Base-by-base conservation (phyloP, 35 echinoderm and acorn worm genomes). In the Stichopus chloronotus region DNA sequence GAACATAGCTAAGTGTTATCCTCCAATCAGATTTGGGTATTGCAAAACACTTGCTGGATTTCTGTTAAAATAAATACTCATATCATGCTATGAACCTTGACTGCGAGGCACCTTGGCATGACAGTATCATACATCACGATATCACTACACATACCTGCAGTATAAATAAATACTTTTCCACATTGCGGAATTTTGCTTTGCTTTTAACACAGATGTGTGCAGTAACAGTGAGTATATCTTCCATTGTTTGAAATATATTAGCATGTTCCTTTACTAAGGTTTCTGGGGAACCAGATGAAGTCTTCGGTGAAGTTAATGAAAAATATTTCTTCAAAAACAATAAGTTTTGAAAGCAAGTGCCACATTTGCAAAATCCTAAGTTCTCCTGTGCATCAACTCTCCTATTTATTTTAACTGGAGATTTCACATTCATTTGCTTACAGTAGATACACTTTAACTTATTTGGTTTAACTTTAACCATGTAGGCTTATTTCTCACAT, bases 301-400 rank as follows among this genome's bases (percentile, higher is more conserved):
- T 82, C 53, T 16, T 55, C 4, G 30, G 1, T 55, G 79, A 82
- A 82, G 25, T 55, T 7, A 82, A 82, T 0, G 78, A 24, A 80
- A 5, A 81, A 81, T 81, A 81, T 81, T 81, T 81, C 79, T 55
- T 81, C 79, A 43, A 52, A 81, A 81, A 43, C 24, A 81, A 17
- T 81, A 53, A 53, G 25, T 81, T 43, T 81, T 81, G 25, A 81
- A 81, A 2, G 14, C 79, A 81, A 55, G 53, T 81, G 30, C 5
- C 79, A 43, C 79, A 81, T 55, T 81, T 81, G 25, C 79, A 54
- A 81, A 81, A 81, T 55, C 16, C 8, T 54, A 81, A 25, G 10
- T 81, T 11, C 8, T 53, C 52, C 79, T 81, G 24, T 81, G 4
- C 7, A 53, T 43, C 9, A 53, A 3, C 79, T 53, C 25, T 52